Evolutionary conservation across 2,797 vertebrate species (phyloP).

Genomic region (Enoplosus armatus): DNA sequence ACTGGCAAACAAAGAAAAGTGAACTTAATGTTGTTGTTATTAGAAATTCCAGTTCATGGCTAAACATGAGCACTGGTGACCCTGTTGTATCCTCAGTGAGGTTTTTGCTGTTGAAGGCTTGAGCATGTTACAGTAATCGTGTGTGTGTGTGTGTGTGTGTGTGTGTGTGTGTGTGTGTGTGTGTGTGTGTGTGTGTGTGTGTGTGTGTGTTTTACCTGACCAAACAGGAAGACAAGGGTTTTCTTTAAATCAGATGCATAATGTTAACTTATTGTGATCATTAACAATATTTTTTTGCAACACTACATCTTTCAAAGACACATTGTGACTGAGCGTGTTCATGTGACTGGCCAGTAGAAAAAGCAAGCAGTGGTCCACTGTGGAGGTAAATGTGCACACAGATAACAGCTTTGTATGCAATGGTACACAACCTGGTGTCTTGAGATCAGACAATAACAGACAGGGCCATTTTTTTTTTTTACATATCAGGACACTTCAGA

Average conservation of each 20-base stretch:
- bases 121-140: slow-evolving; percentile 37
- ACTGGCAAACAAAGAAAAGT: slow-evolving; percentile 32
- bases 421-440: slow-evolving; percentile 1
- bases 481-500: slow-evolving; percentile 5
- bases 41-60: slow-evolving; percentile 72
- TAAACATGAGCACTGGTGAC: slow-evolving; percentile 74
- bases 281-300: neutral
- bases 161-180: no score
- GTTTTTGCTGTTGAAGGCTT: slow-evolving; percentile 58
- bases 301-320: slow-evolving; percentile 50
- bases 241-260: slow-evolving; percentile 7
- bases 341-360: slow-evolving; percentile 37
- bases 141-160: no score
- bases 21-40: slow-evolving; percentile 20
- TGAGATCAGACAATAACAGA: slow-evolving; percentile 14
- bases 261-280: slow-evolving; percentile 8
- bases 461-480: neutral
- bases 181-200: no score
- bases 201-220: slow-evolving; percentile 46
- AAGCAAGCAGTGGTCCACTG: slow-evolving; percentile 46
- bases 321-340: slow-evolving; percentile 35
- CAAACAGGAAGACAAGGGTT: slow-evolving; percentile 67
- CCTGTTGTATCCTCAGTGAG: slow-evolving; percentile 68
- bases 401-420: slow-evolving; percentile 3
- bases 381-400: slow-evolving; percentile 41